Conservation (phyloP, 2,888 invertebrate genomes). For the Antheraea assamensis region DNA sequence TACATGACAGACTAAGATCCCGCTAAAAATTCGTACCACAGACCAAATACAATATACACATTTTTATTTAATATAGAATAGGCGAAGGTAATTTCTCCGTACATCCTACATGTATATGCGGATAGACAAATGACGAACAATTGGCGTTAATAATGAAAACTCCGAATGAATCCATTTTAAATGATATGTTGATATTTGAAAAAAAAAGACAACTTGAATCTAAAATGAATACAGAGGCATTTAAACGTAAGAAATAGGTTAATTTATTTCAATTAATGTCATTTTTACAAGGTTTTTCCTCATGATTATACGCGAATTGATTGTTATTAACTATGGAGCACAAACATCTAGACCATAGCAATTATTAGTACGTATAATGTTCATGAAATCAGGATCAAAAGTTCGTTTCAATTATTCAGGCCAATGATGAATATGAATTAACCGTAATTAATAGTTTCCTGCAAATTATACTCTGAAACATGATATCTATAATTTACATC, state of each 20-base stretch:
- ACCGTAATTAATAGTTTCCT: constrained; percentile 17
- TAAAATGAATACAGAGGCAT: not conserved
- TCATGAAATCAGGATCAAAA: not conserved
- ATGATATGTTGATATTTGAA: too few species aligned
- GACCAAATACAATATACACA: too few species aligned
- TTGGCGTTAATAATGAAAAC: too few species aligned
- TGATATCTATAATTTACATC: constrained; percentile 3
- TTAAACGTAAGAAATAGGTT: not conserved
- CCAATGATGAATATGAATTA: constrained; percentile 24
- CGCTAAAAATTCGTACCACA: too few species aligned
- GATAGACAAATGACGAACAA: too few species aligned
- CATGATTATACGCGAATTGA: not conserved
- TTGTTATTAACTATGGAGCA: not conserved
- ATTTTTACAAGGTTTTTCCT: not conserved
- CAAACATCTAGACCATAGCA: not conserved
- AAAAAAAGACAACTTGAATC: not conserved
- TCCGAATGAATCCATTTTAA: too few species aligned
- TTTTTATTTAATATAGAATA: too few species aligned
- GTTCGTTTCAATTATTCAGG: not conserved
- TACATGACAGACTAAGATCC: too few species aligned
- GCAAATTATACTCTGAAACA: not conserved
- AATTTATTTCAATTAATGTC: not conserved
- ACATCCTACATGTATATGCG: too few species aligned
- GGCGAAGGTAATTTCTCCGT: too few species aligned
- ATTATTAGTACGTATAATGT: not conserved